Percentiles rank a stretch among this genome's conserved stretches.
Evolutionary conservation across 2,113 vertebrate species (phyloP).

Genomic region (Boleophthalmus pectinirostris): DNA sequence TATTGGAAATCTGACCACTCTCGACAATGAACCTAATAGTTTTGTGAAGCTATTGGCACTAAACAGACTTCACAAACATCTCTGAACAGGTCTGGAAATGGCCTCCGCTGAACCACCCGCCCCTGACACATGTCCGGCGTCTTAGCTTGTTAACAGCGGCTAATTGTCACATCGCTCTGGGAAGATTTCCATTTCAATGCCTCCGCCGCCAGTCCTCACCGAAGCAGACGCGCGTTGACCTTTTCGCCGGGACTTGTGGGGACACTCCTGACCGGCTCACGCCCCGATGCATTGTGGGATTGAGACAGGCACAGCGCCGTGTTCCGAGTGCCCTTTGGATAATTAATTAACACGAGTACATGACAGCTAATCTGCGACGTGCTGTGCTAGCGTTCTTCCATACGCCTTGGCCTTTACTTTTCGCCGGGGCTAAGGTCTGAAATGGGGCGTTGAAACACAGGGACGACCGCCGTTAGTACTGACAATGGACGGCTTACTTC

Average conservation of each 20-base stretch:
- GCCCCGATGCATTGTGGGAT: constrained; percentile 18
- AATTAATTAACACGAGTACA: constrained; percentile 50
- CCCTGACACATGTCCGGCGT: constrained; percentile 36
- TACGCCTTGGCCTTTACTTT: not conserved
- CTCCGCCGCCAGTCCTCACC: constrained; percentile 21
- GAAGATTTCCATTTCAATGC: constrained; percentile 47
- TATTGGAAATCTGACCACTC: no score
- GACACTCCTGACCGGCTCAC: constrained; percentile 33
- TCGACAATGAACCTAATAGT: not conserved
- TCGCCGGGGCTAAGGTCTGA: not conserved
- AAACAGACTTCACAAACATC: not conserved
- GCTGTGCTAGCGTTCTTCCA: constrained; percentile 7
- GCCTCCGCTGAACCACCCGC: not conserved
- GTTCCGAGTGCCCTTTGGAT: constrained; percentile 30
- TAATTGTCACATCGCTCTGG: constrained; percentile 57
- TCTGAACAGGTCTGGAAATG: not conserved
- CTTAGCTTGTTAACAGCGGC: constrained; percentile 63
- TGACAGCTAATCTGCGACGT: constrained; percentile 49
- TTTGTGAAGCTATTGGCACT: not conserved
- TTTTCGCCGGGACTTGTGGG: constrained; percentile 42
- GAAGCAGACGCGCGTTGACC: constrained; percentile 46
- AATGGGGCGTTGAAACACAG: constrained; percentile 12
- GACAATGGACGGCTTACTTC: constrained; percentile 44
- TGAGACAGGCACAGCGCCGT: constrained; percentile 24
- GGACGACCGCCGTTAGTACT: not conserved